Percentiles rank a stretch among this genome's conserved stretches.
These are phyloP conservation scores for Caenorhabditis sp. DNA, from an alignment of 2,888 invertebrate species.

Conservation along the genomic window DNA sequence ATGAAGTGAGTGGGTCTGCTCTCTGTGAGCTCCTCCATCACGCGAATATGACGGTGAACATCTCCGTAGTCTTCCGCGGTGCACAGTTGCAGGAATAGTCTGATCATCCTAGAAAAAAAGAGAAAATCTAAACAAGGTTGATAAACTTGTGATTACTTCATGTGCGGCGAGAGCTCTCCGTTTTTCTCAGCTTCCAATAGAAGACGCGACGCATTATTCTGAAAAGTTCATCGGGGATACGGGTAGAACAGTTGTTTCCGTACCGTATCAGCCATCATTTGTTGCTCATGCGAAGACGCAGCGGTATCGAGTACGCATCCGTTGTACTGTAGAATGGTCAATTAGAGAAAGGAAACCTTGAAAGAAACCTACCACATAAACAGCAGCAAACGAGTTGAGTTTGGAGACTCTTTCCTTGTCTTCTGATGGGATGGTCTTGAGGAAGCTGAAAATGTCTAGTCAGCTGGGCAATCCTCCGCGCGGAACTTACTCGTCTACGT, in stretches of 20 bases:
- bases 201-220: conserved; percentile 40
- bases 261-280: conserved; percentile 63
- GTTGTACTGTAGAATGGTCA: conserved; percentile 36
- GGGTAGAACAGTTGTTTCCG: neutral
- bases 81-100: conserved; percentile 47
- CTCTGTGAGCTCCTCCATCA: conserved; percentile 45
- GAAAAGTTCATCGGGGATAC: neutral
- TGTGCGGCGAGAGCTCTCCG: conserved; percentile 42
- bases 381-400: conserved; percentile 38
- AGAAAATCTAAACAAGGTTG: neutral
- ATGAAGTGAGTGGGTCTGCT: conserved; percentile 49
- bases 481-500: conserved; percentile 40
- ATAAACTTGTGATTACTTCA: neutral
- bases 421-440: conserved; percentile 20
- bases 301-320: conserved; percentile 58
- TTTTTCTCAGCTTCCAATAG: conserved; percentile 31
- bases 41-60: conserved; percentile 40
- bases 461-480: neutral
- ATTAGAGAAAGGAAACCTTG: neutral
- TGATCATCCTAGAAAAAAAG: conserved; percentile 22
- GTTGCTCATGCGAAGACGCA: conserved; percentile 40
- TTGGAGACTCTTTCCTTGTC: conserved; percentile 43
- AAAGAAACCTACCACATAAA: conserved; percentile 40
- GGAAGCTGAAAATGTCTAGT: conserved; percentile 19
- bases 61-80: conserved; percentile 46